phyloP scores from a whole-genome alignment of 2,888 invertebrate genomes.

The Acanthacorydalis orientalis region DNA sequence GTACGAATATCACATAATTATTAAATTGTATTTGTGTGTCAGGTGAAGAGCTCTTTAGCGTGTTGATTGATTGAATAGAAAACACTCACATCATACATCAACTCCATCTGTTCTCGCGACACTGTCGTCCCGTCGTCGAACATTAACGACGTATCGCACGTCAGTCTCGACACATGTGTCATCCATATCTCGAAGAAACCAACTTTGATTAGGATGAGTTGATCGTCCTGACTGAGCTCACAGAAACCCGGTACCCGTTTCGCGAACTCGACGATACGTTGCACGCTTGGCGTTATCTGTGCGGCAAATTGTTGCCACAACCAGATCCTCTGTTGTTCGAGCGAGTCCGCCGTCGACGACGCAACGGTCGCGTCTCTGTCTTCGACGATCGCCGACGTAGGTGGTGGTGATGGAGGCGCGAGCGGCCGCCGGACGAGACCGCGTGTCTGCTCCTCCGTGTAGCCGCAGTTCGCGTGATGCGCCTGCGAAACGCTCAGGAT shows the following conservation, averaged over 20 bases:
- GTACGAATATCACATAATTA: no score
- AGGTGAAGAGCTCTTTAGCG: no score
- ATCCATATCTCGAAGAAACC: conserved; percentile 97
- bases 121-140: conserved; percentile 83
- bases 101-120: conserved; percentile 65
- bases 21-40: no score
- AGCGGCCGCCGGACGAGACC: conserved; percentile 52
- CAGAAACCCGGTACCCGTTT: conserved; percentile 88
- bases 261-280: conserved; percentile 90
- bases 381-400: conserved; percentile 4
- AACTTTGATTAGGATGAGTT: conserved; percentile 87
- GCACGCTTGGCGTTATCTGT: conserved; percentile 78
- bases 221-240: conserved; percentile 85
- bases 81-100: conserved; percentile 69
- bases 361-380: background rate
- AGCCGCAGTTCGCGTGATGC: conserved; percentile 74
- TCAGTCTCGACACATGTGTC: conserved; percentile 66
- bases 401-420: conserved; percentile 19
- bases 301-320: conserved; percentile 80
- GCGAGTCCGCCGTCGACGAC: conserved; percentile 42
- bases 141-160: conserved; percentile 58
- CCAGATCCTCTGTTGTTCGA: conserved; percentile 59
- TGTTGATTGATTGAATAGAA: background rate
- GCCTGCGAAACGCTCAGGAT: conserved; percentile 68
- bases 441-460: conserved; percentile 69